These are phyloP conservation scores for Acanthaster planci DNA, from an alignment of 35 echinoderm and acorn worm genomes.

Conservation along the genomic window DNA sequence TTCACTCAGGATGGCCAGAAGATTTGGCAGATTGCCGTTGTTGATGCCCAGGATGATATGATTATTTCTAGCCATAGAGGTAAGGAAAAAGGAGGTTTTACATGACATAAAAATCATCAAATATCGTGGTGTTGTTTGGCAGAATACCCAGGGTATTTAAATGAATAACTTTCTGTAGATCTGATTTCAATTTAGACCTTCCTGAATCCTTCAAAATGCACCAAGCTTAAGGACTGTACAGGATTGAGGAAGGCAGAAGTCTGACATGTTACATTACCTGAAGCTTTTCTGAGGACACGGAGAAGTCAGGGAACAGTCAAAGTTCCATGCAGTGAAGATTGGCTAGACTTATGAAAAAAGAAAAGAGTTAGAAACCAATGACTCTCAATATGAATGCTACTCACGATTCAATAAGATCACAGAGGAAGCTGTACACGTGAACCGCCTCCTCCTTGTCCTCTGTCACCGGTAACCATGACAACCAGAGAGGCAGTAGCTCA, in stretches of 20 bases:
- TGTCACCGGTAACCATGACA: slow-evolving; percentile 84
- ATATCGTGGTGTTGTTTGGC: not conserved
- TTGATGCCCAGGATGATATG: slow-evolving; percentile 73
- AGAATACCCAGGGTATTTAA: no score
- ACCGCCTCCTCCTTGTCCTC: slow-evolving; percentile 86
- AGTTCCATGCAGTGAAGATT: no score
- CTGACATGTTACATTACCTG: no score
- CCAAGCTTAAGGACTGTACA: no score
- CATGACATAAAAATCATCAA: not conserved
- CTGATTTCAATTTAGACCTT: no score
- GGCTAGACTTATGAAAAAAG: no score
- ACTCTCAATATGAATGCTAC: slow-evolving; percentile 2
- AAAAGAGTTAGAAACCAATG: not conserved
- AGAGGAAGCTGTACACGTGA: slow-evolving; percentile 87
- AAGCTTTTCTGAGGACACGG: no score
- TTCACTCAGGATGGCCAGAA: slow-evolving; percentile 80
- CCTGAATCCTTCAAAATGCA: no score
- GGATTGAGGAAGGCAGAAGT: no score
- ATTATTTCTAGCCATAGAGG: slow-evolving; percentile 57
- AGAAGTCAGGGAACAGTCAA: no score
- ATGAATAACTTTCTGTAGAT: no score
- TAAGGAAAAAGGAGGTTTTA: not conserved
- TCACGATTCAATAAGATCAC: slow-evolving; percentile 88
- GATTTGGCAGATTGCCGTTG: slow-evolving; percentile 79
- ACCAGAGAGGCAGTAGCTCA: slow-evolving; percentile 84